Base-by-base conservation (phyloP, 2,888 invertebrate genomes). In the Dynastes grantii region DNA sequence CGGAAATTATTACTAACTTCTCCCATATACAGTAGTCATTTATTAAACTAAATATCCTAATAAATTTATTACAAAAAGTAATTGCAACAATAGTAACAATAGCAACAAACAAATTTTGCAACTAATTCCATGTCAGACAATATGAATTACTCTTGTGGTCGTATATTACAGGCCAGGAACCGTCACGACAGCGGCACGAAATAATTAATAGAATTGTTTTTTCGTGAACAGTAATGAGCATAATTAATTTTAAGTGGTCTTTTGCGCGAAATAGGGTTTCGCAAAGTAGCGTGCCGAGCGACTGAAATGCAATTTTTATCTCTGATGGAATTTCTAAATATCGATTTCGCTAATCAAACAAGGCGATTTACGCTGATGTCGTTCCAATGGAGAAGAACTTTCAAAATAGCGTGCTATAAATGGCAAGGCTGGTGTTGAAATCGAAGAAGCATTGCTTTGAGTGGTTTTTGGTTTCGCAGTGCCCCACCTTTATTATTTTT, bases 171-270 rank as follows among this genome's bases (percentile, higher is more conserved):
- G 29, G 29, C 63, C 6, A 11, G 11, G 9, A 68, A 68, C 27
- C 29, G 27, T 68, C 68, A 49, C 49, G 51, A 51, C 68, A 27
- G n/a, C 49, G 51, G 49, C 68, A 55, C 63, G 61, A 75, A 61
- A 61, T 75, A 75, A 75, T 75, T 75, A 75, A 75, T 63, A 63
- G 61, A 63, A 32, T 75, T 61, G 61, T 61, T 51, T 49, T 68
- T 68, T 49, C 40, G 49, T 61, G 61, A 61, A 40, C 45, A 3
- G 61, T 61, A 75, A 75, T 45, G 61, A 61, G 61, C 45, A 61
- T 49, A 75, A 75, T 75, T 75, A 75, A 75, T 61, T 75, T 63
- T n/a, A 45, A 63, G 61, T 49, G 73, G 73, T 61, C 61, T 40
- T 61, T 75, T 75, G 73, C 73, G 61, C 27, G 61, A 75, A 61